Conservation (phyloP, 2,888 invertebrate genomes). For the Drosophila rellima region DNA sequence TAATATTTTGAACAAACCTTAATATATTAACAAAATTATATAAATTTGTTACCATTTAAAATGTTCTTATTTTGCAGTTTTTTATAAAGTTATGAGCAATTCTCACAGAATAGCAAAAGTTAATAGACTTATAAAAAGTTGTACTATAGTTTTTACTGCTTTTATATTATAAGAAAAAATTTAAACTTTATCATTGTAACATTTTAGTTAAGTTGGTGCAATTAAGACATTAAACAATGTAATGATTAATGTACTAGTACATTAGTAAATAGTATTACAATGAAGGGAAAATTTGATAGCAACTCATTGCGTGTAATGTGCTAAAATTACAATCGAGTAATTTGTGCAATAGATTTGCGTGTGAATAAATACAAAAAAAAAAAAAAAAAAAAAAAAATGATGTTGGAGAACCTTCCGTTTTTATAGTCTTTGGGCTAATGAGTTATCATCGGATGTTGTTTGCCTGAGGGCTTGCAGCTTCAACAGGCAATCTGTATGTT, state of each 20-base stretch:
- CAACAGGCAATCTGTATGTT: constrained; percentile 30
- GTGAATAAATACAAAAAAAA: constrained; percentile 32
- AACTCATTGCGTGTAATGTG: constrained; percentile 21
- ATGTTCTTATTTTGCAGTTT: too few species aligned
- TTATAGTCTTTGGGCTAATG: constrained; percentile 43
- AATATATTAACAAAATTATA: too few species aligned
- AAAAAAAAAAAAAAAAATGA: neutral
- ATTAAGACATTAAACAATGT: constrained; percentile 16
- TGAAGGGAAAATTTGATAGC: constrained; percentile 1
- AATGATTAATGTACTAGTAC: constrained; percentile 34
- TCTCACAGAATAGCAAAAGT: neutral
- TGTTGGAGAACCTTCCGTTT: constrained; percentile 20
- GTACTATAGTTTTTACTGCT: too few species aligned
- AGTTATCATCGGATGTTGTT: constrained; percentile 60
- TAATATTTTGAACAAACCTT: too few species aligned
- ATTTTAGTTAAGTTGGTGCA: neutral
- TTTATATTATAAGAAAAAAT: too few species aligned
- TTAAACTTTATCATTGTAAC: too few species aligned
- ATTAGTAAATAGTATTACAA: constrained; percentile 15
- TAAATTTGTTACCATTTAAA: too few species aligned
- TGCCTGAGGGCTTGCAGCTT: constrained; percentile 38
- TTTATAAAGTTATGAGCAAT: too few species aligned
- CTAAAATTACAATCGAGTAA: constrained; percentile 29
- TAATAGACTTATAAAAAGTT: too few species aligned
- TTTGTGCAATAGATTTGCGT: constrained; percentile 25